These are phyloP conservation scores for Mya arenaria DNA, from an alignment of 1,140 invertebrate species.

Conservation along the genomic window DNA sequence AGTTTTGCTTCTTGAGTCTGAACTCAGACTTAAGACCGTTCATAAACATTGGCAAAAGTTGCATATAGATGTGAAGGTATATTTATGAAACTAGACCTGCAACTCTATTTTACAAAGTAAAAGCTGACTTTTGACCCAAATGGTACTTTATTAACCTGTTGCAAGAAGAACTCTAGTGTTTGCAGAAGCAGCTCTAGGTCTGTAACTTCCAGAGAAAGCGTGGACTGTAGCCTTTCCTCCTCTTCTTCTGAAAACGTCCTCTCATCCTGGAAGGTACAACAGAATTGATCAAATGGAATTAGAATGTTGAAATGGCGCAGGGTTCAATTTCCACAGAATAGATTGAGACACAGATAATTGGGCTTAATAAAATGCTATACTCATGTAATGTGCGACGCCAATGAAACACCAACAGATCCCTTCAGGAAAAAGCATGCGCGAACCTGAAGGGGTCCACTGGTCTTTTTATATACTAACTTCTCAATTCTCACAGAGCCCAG, in stretches of 20 bases:
- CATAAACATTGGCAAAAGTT: no score
- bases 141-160: conserved; percentile 68
- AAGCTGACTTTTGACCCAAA: neutral
- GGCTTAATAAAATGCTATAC: neutral
- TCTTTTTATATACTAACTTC: no score
- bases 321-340: no score
- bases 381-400: neutral
- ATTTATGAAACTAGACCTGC: no score
- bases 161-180: conserved; percentile 79
- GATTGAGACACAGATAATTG: no score
- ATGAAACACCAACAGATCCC: neutral
- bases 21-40: no score
- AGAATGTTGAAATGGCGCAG: neutral
- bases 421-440: neutral
- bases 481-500: no score
- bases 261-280: conserved; percentile 78
- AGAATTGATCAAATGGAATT: neutral
- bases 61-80: no score
- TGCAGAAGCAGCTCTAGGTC: conserved; percentile 76
- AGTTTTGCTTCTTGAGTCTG: no score
- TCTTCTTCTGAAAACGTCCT: conserved; percentile 78
- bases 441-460: neutral
- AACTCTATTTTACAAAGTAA: neutral
- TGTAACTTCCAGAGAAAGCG: conserved; percentile 67
- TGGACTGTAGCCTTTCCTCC: conserved; percentile 75